Evolutionary conservation across 2,113 vertebrate species (phyloP).

Genomic region (Mustela lutreola): DNA sequence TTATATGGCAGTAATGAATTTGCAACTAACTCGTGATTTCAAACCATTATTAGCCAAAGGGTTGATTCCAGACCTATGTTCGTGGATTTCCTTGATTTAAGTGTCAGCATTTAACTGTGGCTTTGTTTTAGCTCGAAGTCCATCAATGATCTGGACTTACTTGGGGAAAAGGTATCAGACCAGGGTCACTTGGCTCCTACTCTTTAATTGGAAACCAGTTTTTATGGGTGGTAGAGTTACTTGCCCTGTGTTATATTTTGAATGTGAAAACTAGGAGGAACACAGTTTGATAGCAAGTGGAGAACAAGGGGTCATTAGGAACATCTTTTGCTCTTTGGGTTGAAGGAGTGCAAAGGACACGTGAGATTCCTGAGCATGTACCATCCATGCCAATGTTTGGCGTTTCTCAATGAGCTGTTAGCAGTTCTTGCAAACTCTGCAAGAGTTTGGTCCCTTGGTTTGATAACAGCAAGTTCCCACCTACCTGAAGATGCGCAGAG

Average conservation of each 20-base stretch:
- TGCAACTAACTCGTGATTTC: conserved; percentile 54
- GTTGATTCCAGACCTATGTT: conserved; percentile 16
- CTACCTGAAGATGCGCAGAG: background rate
- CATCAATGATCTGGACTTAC: background rate
- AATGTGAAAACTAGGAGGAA: background rate
- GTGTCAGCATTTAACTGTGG: background rate
- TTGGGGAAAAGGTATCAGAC: background rate
- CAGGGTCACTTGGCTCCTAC: background rate
- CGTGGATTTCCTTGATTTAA: background rate
- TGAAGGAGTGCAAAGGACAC: background rate
- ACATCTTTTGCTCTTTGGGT: background rate
- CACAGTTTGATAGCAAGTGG: background rate
- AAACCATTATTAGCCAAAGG: conserved; percentile 61
- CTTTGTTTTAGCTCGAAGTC: conserved; percentile 2
- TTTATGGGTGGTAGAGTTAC: background rate
- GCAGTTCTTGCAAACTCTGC: background rate
- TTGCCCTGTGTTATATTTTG: background rate
- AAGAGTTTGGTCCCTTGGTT: background rate
- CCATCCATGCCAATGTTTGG: background rate
- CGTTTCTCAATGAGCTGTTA: background rate
- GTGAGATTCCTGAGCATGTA: background rate
- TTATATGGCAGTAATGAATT: conserved; percentile 69
- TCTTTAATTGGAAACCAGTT: background rate
- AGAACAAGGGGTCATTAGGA: background rate
- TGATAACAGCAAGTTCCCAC: conserved; percentile 21